Evolutionary conservation across 2,113 vertebrate species (phyloP), one percentile per base, ranked within the genome.

Genomic region (Serilophus lunatus): DNA sequence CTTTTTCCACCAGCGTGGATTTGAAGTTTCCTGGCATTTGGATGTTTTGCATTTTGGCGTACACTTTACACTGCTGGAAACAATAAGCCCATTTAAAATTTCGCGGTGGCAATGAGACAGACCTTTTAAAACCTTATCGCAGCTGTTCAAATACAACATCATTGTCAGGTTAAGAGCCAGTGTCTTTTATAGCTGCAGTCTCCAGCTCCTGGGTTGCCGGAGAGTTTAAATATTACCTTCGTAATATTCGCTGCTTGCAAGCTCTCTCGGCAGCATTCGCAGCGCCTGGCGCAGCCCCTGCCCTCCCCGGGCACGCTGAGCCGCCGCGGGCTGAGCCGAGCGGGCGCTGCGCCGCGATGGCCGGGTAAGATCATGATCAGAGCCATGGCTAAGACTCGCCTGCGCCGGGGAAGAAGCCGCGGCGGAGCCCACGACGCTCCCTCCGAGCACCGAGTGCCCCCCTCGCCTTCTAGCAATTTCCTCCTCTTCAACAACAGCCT

Each of bases 91-190:
- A 64, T 93, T 97, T 88, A 95, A 98, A 98, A 98, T 97, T 97
- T 98, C 92, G 68, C 95, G 86, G 98, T 98, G 98, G 98, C 98
- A 97, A 98, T 98, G 98, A 98, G 98, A 98, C 98, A 98, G 98
- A 98, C 98, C 98, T 97, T 98, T 98, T 86, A 98, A 97, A 98
- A 98, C 97, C 98, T 98, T 97, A 97, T 96, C 87, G 96, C 98
- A 98, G 98, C 98, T 98, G 98, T 98, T 98, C 98, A 98, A 98
- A 98, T 98, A 98, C 98, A 98, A 98, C 98, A 98, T 98, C 98
- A 98, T 98, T 98, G 98, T 98, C 98, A 98, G 98, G 98, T 98
- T 98, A 98, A 98, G 97, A 98, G 98, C 97, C 96, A 82, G 95
- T 3, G 97, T 57, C 97, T 98, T 97, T 98, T 96, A 98, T 78